Conservation (phyloP, 2,888 invertebrate species). For the Venusia cambrica region DNA sequence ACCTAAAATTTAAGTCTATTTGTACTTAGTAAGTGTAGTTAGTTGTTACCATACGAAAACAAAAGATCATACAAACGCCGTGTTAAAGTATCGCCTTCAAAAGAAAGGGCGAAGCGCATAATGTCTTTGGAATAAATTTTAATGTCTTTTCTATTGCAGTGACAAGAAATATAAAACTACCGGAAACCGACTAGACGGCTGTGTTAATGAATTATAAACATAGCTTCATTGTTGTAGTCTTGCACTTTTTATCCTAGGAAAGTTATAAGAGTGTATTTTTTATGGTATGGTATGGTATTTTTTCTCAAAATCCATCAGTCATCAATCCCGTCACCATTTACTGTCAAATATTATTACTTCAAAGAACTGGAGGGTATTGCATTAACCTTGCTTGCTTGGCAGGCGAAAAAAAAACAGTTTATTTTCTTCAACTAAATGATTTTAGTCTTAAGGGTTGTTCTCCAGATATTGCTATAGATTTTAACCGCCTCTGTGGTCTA, state of each 20-base stretch:
- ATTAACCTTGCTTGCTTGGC: too few relatives aligned
- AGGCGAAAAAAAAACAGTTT: too few relatives aligned
- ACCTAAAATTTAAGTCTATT: too few relatives aligned
- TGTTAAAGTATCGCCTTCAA: slow-evolving; percentile 3
- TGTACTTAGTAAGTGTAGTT: slow-evolving; percentile 33
- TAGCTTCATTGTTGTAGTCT: slow-evolving; percentile 23
- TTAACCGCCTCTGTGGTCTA: too few relatives aligned
- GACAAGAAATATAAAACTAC: slow-evolving; percentile 29
- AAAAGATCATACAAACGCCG: slow-evolving; percentile 3
- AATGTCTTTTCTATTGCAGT: slow-evolving; percentile 28
- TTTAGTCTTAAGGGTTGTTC: too few relatives aligned
- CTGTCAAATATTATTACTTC: too few relatives aligned
- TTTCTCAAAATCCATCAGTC: too few relatives aligned
- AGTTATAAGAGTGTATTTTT: slow-evolving; percentile 5
- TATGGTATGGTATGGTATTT: too few relatives aligned
- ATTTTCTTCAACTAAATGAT: too few relatives aligned
- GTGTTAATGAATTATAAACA: slow-evolving; percentile 33
- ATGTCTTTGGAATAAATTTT: slow-evolving; percentile 25
- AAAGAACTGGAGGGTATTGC: too few relatives aligned
- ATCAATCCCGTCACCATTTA: too few relatives aligned
- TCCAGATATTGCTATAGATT: too few relatives aligned
- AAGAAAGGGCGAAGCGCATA: slow-evolving; percentile 11
- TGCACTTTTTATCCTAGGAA: slow-evolving; percentile 24
- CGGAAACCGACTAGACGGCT: slow-evolving; percentile 28
- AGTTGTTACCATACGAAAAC: slow-evolving; percentile 30